Conservation (phyloP, 2,113 vertebrate species). For the Esox niger region DNA sequence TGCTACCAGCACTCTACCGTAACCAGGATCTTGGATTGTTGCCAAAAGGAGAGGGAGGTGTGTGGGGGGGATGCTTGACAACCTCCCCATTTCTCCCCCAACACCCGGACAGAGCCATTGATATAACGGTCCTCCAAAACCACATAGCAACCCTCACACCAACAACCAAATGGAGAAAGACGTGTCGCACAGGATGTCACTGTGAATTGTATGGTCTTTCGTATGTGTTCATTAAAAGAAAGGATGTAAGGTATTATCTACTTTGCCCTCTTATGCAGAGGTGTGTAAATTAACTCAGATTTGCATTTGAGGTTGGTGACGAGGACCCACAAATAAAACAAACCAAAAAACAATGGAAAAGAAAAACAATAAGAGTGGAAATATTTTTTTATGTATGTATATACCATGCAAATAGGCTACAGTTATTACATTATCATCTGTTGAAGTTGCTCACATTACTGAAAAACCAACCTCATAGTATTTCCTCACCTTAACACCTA, state of each 20-base stretch:
- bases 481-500: conserved; percentile 18
- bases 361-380: conserved; percentile 25
- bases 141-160: conserved; percentile 5
- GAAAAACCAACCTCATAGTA: conserved; percentile 14
- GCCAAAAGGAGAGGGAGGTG: conserved; percentile 31
- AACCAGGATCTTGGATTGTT: conserved; percentile 58
- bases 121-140: conserved; percentile 28
- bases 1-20: conserved; percentile 52
- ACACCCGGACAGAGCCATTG: conserved; percentile 26
- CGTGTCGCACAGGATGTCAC: conserved; percentile 42
- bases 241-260: conserved; percentile 23
- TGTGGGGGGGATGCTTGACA: conserved; percentile 45
- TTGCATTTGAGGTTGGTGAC: conserved; percentile 25
- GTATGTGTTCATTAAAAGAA: conserved; percentile 32
- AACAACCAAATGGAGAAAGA: conserved; percentile 28
- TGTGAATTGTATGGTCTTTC: conserved; percentile 50
- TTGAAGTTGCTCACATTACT: conserved; percentile 39
- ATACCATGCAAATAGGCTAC: conserved; percentile 47
- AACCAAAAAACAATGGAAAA: conserved; percentile 16
- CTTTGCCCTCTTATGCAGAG: conserved; percentile 16
- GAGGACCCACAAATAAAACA: conserved; percentile 30
- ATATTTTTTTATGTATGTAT: too few species aligned
- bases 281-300: conserved; percentile 30
- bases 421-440: conserved; percentile 51
- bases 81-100: conserved; percentile 16